Evolutionary conservation across 2,113 vertebrate species (phyloP).

Genomic region (Halcyon senegalensis): DNA sequence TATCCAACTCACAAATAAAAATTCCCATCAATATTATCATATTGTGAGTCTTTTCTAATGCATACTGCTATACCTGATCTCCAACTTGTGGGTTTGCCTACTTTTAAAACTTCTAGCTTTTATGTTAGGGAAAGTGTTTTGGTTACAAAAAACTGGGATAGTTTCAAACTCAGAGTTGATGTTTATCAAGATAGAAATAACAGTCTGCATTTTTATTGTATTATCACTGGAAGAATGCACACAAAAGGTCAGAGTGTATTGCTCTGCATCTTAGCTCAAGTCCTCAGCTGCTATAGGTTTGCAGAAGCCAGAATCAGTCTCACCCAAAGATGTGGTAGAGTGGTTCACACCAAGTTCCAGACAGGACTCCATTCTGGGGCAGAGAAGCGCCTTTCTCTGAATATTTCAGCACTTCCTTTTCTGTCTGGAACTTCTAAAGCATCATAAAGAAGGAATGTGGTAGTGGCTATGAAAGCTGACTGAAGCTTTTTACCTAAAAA

Average conservation of each 20-base stretch:
- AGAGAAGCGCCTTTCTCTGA: constrained; percentile 21
- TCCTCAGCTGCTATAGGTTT: constrained; percentile 15
- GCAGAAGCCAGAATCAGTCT: constrained; percentile 22
- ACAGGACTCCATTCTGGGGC: constrained; percentile 33
- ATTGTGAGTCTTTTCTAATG: not conserved
- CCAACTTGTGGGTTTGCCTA: not conserved
- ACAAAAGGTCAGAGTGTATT: constrained; percentile 32
- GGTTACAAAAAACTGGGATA: not conserved
- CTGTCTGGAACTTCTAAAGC: constrained; percentile 60
- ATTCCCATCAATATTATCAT: not conserved
- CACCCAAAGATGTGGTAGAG: not conserved
- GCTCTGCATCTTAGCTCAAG: constrained; percentile 8
- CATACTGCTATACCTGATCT: not conserved
- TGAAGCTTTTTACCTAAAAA: constrained; percentile 51
- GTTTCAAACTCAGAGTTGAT: constrained; percentile 18
- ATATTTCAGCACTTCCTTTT: constrained; percentile 62
- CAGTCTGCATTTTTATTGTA: constrained; percentile 36
- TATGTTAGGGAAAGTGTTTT: not conserved
- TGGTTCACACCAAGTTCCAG: not conserved
- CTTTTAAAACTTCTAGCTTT: not conserved
- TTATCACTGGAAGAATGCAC: constrained; percentile 38
- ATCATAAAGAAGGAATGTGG: constrained; percentile 63
- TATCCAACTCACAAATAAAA: not conserved
- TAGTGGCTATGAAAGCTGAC: constrained; percentile 47
- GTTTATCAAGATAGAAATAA: constrained; percentile 37